A percentile compares a stretch with the other conserved stretches of the same genome.
These are phyloP conservation scores for Trichogramma evanescens DNA, from an alignment of 2,888 invertebrate genomes.

Conservation along the genomic window DNA sequence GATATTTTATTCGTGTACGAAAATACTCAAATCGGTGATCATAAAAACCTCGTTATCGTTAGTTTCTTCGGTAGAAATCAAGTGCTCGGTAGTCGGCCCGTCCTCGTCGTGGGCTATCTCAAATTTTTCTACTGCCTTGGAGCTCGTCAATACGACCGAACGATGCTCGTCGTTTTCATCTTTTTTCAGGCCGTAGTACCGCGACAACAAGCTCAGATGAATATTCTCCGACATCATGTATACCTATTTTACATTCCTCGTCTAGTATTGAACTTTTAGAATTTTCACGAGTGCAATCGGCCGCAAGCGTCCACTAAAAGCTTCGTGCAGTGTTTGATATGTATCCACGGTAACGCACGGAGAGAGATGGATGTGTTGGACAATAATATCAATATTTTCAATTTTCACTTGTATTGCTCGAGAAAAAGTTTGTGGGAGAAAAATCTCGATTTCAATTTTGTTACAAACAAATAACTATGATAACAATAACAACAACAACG, in stretches of 20 bases:
- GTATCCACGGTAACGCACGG: too few species aligned
- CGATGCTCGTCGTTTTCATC: not conserved
- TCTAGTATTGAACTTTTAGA: too few species aligned
- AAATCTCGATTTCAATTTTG: too few species aligned
- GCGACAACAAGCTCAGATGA: constrained; percentile 7
- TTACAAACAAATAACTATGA: too few species aligned
- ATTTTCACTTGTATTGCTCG: too few species aligned
- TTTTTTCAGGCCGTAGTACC: constrained; percentile 15
- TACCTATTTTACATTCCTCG: not conserved
- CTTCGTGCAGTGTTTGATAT: too few species aligned
- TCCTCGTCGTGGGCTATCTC: constrained; percentile 5
- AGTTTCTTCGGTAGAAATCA: constrained; percentile 2
- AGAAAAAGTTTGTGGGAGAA: too few species aligned
- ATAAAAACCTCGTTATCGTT: constrained; percentile 4
- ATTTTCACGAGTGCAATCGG: too few species aligned
- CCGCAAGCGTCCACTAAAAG: too few species aligned
- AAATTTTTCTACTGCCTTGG: constrained; percentile 8
- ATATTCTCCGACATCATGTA: constrained; percentile 11
- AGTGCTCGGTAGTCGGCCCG: not conserved
- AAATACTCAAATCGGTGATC: not conserved
- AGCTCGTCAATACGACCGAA: not conserved
- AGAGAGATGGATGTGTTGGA: too few species aligned
- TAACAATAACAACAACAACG: too few species aligned
- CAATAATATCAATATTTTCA: too few species aligned
- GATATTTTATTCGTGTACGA: not conserved